Conservation (phyloP, 2,113 vertebrate genomes). For the Sprattus sprattus region DNA sequence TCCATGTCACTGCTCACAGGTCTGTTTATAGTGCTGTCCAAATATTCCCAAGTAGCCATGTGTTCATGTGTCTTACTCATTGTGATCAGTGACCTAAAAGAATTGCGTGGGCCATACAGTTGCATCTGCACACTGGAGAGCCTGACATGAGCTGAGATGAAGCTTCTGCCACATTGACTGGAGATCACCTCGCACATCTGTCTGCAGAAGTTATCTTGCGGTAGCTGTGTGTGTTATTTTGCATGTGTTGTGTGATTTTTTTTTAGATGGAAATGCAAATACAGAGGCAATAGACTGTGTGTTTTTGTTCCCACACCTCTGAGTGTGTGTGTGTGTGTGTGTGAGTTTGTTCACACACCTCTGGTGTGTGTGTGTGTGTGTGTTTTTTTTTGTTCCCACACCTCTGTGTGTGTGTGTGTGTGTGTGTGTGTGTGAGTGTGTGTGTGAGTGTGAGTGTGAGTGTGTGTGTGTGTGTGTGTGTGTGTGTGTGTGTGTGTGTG, state of each 20-base stretch:
- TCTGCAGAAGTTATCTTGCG: not conserved
- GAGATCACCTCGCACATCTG: not conserved
- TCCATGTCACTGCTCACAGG: slow-evolving; percentile 9
- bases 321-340: no score
- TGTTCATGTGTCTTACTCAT: not conserved
- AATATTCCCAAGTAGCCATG: not conserved
- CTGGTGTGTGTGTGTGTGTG: no score
- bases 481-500: no score
- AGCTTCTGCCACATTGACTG: slow-evolving; percentile 3
- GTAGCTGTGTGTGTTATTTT: not conserved
- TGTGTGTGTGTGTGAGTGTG: no score
- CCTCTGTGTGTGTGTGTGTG: no score
- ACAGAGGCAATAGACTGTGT: not conserved
- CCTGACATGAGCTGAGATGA: not conserved
- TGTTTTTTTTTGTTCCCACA: not conserved
- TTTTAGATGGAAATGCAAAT: not conserved
- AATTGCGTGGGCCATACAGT: not conserved
- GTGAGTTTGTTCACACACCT: no score
- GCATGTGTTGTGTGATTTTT: not conserved
- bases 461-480: not conserved
- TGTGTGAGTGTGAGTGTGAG: not conserved
- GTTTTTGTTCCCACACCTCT: not conserved
- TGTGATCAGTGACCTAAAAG: not conserved
- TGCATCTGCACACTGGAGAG: not conserved
- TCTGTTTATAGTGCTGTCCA: not conserved